Evolutionary conservation across 2,113 vertebrate genomes (phyloP), one percentile per base, ranked within the genome.

Genomic region (Phocoena sinus): DNA sequence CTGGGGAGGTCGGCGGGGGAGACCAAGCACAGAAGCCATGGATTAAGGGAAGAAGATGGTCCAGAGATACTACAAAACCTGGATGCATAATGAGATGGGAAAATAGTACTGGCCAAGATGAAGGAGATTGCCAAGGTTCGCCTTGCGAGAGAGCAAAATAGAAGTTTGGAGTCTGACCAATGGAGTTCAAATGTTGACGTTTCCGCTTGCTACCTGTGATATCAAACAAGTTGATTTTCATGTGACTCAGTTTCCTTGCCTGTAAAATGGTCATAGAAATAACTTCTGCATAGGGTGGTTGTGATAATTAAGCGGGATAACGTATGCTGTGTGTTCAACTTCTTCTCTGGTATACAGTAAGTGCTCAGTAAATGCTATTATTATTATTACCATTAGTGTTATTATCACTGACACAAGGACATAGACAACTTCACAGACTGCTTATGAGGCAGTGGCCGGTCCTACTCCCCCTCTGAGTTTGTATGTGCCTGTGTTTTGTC

Each of bases 11-110:
- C 23, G 47, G 23, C 41, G 58, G 47, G 53, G 91, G 77, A 79
- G 91, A 36, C 2, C 0, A 91, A 91, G 60, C 90, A 44, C 65
- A 89, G 97, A 85, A 81, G 89, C 88, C 81, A n/a, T 18, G 79
- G 58, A 84, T 95, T 31, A 56, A 88, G 62, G 77, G 71, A 77
- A 3, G 31, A 84, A 73, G 31, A 58, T 20, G 58, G 89, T 84
- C 73, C 96, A 96, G 96, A 97, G 67, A 97, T 6, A 81, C 84
- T 88, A 74, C 92, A 98, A 90, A 50, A 85, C 92, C 94, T 89
- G 73, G 89, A 82, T 94, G 96, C 91, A 88, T 88, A 96, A 73
- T 6, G 1, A 98, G 94, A 96, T 91, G 93, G 83, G 90, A 92
- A 98, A 98, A 97, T 81, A 97, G 68, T 2, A 0, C 50, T 33